Base-by-base conservation (phyloP, 1,140 invertebrate genomes). In the Dreissena polymorpha region DNA sequence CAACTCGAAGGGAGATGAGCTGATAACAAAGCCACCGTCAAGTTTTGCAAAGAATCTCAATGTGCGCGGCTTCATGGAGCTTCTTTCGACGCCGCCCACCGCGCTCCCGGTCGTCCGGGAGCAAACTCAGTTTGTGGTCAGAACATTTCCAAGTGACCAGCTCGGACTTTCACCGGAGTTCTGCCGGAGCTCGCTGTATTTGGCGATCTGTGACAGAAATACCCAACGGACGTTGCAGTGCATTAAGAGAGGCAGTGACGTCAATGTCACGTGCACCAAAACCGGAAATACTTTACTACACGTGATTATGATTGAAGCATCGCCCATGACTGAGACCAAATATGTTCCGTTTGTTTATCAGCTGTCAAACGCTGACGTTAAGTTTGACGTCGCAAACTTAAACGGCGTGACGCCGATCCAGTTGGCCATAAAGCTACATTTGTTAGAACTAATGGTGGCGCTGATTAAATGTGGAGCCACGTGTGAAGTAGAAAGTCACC, bases 271-370 rank as follows among this genome's bases (percentile, higher is more conserved):
- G 49, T 88, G 87, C 50, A 63, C 49, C 12, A 80, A 84, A 27
- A 88, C 88, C 8, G 88, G 89, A 7, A 85, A 83, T 63, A 86
- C 87, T 2, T 89, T 88, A 68, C 55, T 91, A 8, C 91, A 92
- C 69, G 50, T 91, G 18, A 71, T 91, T 39, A 78, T 88, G n/a
- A 81, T 27, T 0, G 81, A 73, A 57, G 89, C 88, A 6, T 65
- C 57, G 12, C 81, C 85, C 53, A 86, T 86, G 18, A 83, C 79
- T 0, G 88, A 91, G 77, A 65, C 72, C 5, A 83, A 87, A 77
- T 89, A 71, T 80, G 88, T 91, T 21, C 91, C 91, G n/a, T 88
- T 91, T 79, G 85, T 92, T 6, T 92, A 92, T 83, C 85, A 88
- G 27, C 77, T 92, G 13, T 91, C 90, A 18, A 92, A 91, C 78